Conservation (phyloP, 1,140 invertebrate species). For the Amyelois transitella region DNA sequence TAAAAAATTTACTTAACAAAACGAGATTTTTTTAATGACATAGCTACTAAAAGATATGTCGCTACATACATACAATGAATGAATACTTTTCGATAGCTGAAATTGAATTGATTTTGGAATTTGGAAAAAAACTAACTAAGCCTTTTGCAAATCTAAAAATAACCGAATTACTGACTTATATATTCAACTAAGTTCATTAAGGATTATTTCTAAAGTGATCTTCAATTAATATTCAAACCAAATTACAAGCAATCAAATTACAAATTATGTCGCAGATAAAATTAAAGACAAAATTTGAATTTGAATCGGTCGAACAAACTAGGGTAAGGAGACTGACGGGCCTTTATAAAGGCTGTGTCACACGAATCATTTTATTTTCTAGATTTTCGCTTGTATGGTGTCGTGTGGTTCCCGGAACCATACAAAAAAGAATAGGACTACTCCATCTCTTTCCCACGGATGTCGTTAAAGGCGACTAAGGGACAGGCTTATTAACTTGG, state of each 20-base stretch:
- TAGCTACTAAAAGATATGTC: no score
- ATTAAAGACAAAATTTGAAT: neutral
- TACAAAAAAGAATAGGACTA: no score
- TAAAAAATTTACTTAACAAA: no score
- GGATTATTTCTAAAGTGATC: neutral
- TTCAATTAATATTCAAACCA: neutral
- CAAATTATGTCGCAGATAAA: neutral
- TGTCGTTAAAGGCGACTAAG: no score
- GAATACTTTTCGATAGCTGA: no score
- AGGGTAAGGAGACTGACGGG: neutral
- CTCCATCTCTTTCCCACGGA: no score
- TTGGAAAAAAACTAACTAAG: no score
- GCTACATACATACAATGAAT: no score
- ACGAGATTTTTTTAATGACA: no score
- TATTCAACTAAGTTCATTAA: neutral
- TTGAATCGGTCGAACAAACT: neutral
- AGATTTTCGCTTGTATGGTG: neutral
- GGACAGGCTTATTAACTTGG: no score
- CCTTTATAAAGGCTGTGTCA: neutral
- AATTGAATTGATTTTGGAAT: no score
- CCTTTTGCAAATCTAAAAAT: neutral
- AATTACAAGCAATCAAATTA: neutral
- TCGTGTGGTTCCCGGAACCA: no score
- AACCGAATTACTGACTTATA: neutral
- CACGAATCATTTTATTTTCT: neutral